Evolutionary conservation across 2,888 invertebrate species (phyloP), one percentile per base, ranked within the genome.

Genomic region (Pandemis corylana): DNA sequence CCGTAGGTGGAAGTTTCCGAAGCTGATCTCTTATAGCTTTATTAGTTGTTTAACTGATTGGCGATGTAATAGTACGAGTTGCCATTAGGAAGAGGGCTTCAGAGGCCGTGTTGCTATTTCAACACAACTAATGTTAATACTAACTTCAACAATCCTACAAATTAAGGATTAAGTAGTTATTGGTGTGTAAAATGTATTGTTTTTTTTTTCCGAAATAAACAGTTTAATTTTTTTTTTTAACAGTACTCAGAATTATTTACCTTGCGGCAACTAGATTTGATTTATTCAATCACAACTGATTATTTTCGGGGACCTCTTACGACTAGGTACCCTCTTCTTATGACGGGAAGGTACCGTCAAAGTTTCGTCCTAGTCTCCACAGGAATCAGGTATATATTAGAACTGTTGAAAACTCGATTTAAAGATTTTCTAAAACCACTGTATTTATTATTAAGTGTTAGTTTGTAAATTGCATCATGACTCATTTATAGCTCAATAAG

Each of bases 401-500:
- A 10, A 12, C 9, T 46, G 10, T 46, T 12, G 10, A 46, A 46
- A 46, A 20, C 9, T 10, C 12, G 4, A 46, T 2, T 49, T 49
- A 49, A 10, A 12, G 10, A 13, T 49, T 10, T 49, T 13, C 49
- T 49, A 49, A 49, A 49, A 6, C 13, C 7, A 53, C 0, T 53
- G 6, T n/a, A 53, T 53, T 53, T 0, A 53, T 15, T 15, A 15
- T 53, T 53, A 53, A 53, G 53, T 53, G 13, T 51, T n/a, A 9
- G 20, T 56, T 20, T 56, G 56, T 20, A 15, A 56, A 56, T 6
- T 56, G 56, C 56, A 56, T 1, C 20, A 44, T 44, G 64, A 64
- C 64, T 56, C 56, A 49, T 73, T 73, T 65, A 65, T 68, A 64
- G 64, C 56, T 46, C 59, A 65, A 46, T 64, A 56, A 51, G 59